phyloP scores from a whole-genome alignment of 1,140 invertebrate species.

The Camponotus floridanus region DNA sequence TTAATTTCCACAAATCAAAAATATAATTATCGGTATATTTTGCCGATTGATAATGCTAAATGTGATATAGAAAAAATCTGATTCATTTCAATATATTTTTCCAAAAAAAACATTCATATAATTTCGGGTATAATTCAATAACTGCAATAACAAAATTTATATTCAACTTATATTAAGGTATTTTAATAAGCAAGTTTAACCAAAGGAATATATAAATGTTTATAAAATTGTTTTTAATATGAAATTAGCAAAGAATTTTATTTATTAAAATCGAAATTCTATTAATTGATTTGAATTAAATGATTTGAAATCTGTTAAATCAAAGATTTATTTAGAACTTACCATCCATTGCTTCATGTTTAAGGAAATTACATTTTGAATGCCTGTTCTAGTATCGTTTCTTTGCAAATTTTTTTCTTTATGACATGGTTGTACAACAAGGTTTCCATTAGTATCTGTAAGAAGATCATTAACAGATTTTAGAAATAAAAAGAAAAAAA shows the following conservation, averaged over 20 bases:
- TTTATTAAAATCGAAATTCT: slow-evolving; percentile 11
- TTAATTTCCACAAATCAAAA: too few relatives aligned
- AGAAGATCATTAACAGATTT: slow-evolving; percentile 60
- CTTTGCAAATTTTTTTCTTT: slow-evolving; percentile 79
- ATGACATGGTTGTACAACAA: slow-evolving; percentile 81
- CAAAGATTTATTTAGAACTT: slow-evolving; percentile 58
- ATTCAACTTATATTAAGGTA: too few relatives aligned
- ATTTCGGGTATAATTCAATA: too few relatives aligned
- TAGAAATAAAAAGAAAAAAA: slow-evolving; percentile 15
- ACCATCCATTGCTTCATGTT: slow-evolving; percentile 86
- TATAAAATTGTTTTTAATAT: neutral
- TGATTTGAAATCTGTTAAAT: slow-evolving; percentile 14
- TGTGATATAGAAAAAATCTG: neutral
- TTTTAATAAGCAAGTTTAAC: too few relatives aligned
- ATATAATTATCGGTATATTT: too few relatives aligned
- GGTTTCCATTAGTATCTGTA: slow-evolving; percentile 79
- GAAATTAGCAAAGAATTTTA: slow-evolving; percentile 42
- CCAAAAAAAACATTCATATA: too few relatives aligned
- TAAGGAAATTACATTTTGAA: slow-evolving; percentile 85
- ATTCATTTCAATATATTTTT: neutral
- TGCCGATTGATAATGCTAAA: too few relatives aligned
- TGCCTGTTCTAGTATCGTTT: slow-evolving; percentile 52
- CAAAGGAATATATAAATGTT: neutral
- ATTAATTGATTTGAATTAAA: neutral
- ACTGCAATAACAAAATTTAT: too few relatives aligned